Base-by-base conservation (phyloP, 2,888 invertebrate species). In the Camponotus fellah region DNA sequence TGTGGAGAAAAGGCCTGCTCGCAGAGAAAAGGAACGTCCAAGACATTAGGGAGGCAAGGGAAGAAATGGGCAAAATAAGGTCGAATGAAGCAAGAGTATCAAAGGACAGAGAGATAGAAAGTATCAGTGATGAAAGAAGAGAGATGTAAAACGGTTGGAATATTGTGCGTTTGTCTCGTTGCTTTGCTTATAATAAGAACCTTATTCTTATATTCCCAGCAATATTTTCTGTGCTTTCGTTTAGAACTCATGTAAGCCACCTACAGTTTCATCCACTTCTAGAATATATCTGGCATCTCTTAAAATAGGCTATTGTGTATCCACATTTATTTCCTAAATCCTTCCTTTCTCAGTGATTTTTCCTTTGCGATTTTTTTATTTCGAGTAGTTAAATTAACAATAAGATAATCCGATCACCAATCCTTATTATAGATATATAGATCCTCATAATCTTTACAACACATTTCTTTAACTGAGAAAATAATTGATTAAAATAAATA, bases 191-290 rank as follows among this genome's bases (percentile, higher is more conserved):
- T 91, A 91, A 75, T 66, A 82, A 88, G 65, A 87, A 21, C 81
- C 89, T 83, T 87, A 91, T 91, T 92, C 91, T 91, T 91, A 90
- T 89, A 86, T 83, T 40, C 68, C n/a, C 56, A 43, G 72, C 46
- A 5, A 60, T 37, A 6, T 62, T 74, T 26, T 53, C 76, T 81
- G 26, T 26, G 79, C 68, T 56, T 77, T 69, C 77, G n/a, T n/a
- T 53, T 82, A 34, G 65, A 34, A n/a, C 83, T 49, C 21, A 9
- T n/a, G 14, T 64, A 49, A 46, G 64, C 17, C 76, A 26, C 60
- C 85, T 71, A 82, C 26, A 68, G 53, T 56, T 76, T 60, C 75
- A 76, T 85, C 74, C 66, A 56, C 56, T 68, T 17, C 46, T 5
- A 5, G 84, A 82, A 88, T 88, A 87, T 88, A 87, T 87, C 85